Percentiles rank a stretch among this genome's conserved stretches.
Evolutionary conservation across 2,113 vertebrate genomes (phyloP).

Genomic region (Uropsilus gracilis): DNA sequence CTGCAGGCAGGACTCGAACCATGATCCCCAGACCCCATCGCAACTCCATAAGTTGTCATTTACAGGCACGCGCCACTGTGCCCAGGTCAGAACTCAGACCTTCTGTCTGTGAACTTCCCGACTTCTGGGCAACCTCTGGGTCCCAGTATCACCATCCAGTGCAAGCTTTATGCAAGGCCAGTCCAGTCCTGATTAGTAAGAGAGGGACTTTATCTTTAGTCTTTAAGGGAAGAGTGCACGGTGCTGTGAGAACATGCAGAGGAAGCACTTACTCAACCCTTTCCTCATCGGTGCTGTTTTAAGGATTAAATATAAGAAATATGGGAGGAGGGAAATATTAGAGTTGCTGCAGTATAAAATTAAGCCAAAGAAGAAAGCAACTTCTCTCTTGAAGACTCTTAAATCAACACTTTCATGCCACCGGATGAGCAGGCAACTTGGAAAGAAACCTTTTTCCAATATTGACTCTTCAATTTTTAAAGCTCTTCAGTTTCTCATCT

Average conservation of each 20-base stretch:
- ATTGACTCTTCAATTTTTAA: not conserved
- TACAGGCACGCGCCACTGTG: no score
- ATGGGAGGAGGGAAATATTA: not conserved
- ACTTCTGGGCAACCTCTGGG: not conserved
- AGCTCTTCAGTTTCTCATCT: slow-evolving; percentile 12
- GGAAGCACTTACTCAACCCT: not conserved
- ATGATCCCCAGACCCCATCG: no score
- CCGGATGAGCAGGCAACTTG: not conserved
- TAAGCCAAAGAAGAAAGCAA: not conserved
- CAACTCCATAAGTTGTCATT: no score
- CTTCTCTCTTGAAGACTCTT: not conserved
- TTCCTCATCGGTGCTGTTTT: not conserved
- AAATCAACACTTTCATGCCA: not conserved
- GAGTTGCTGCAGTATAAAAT: not conserved
- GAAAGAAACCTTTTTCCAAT: not conserved
- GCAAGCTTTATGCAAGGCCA: not conserved
- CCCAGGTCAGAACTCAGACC: not conserved
- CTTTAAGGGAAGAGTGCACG: not conserved
- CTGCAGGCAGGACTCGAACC: no score
- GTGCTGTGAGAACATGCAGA: not conserved
- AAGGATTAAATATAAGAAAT: slow-evolving; percentile 12
- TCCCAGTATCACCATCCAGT: not conserved
- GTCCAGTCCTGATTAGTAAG: slow-evolving; percentile 4
- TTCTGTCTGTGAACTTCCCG: not conserved
- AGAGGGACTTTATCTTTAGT: slow-evolving; percentile 50